Percentiles rank a stretch among this genome's conserved stretches.
Conservation (phyloP, 2,797 vertebrate species). For the Chaenodraco wilsoni region DNA sequence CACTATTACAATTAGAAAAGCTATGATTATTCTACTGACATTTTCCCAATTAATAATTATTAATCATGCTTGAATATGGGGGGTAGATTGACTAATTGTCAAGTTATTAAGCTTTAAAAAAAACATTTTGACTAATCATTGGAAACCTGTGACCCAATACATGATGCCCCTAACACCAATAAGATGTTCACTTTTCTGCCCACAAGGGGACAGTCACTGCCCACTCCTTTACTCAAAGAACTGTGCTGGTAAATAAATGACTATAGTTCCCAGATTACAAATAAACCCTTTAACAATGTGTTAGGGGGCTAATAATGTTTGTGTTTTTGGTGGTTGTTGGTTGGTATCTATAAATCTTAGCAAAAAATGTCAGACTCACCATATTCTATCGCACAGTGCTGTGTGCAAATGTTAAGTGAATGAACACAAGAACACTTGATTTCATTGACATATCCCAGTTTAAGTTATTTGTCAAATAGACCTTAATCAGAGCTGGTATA, state of each 20-base stretch:
- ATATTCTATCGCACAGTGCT: background rate
- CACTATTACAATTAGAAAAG: too few relatives aligned
- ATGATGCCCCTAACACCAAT: fast-evolving
- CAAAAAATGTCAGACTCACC: background rate
- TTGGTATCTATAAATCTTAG: background rate
- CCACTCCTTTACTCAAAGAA: background rate
- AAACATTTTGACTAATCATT: background rate
- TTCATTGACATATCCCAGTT: background rate
- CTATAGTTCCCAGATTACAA: background rate
- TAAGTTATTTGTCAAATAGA: background rate
- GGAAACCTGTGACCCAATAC: background rate
- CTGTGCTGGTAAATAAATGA: background rate
- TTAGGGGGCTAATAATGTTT: background rate
- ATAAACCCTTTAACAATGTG: background rate
- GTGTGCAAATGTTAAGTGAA: background rate
- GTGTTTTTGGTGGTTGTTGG: background rate
- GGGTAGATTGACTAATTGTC: too few relatives aligned
- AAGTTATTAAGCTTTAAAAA: background rate
- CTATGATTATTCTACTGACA: background rate
- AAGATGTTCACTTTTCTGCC: conserved; percentile 29
- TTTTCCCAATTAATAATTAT: background rate
- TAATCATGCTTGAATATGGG: background rate
- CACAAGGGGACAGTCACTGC: conserved; percentile 68
- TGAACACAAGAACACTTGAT: background rate
- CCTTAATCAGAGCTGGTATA: background rate